Evolutionary conservation across 2,797 vertebrate genomes (phyloP), one percentile per base, ranked within the genome.

Genomic region (Anguilla marmorata): DNA sequence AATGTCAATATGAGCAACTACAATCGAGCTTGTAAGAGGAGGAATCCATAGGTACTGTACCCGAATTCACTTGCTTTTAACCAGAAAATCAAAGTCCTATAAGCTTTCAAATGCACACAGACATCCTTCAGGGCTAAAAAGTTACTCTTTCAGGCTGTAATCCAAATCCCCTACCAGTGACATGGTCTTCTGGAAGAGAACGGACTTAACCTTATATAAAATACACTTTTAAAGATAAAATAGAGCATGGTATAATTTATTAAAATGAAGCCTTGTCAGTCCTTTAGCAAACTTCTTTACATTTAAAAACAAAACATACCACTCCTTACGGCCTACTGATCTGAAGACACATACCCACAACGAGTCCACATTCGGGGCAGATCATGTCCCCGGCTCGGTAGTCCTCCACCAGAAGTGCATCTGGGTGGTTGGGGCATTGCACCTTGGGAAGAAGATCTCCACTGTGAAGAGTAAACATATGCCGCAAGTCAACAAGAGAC

Each of bases 361-460:
- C 99, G 85, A 99, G 96, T 56, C 99, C 98, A 87, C 99, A 99
- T 87, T 99, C 98, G 0, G 99, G 98, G 90, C 99, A 99, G 89
- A 99, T 98, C 99, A 99, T 99, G 93, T 99, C 99, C 80, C 99
- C 99, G 85, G 98, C 99, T 96, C 99, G 96, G 95, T 99, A 99
- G 95, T 99, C 99, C 92, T 99, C 99, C 90, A 99, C 98, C 93
- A 99, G 95, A 87, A 98, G 93, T 58, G 98, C 97, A 90, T 99
- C 98, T 1, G 98, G 98, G 92, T 99, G 99, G 94, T 98, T 98
- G 89, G 98, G 98, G 93, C 99, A 99, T 2, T 97, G 97, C 88
- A 99, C 98, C 94, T 95, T 97, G 0, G 98, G 99, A 93, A 99
- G 89, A 85, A 66, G 91, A 69, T 96, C 96, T 93, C 94, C 94